A percentile compares a stretch with the other conserved stretches of the same genome.
Conservation (phyloP, 2,113 vertebrate genomes). For the Bujurquina vittata region DNA sequence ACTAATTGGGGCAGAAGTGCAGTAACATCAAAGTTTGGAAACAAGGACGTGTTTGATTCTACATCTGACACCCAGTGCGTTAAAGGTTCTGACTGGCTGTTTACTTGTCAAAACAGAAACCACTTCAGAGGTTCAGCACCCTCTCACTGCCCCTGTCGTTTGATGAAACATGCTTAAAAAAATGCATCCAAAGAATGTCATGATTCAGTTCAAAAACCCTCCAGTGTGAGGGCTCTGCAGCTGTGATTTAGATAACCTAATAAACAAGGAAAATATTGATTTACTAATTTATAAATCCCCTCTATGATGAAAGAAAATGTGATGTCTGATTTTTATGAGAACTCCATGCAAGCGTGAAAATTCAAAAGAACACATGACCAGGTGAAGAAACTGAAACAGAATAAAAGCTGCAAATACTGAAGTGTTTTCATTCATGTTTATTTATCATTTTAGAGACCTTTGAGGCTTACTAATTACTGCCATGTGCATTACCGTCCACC, state of each 20-base stretch:
- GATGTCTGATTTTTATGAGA: not conserved
- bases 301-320: constrained; percentile 7
- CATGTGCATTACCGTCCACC: not conserved
- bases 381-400: too few species aligned
- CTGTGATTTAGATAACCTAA: constrained; percentile 8
- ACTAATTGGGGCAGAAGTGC: constrained; percentile 61
- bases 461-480: not conserved
- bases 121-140: constrained; percentile 18
- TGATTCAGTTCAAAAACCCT: constrained; percentile 3
- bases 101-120: constrained; percentile 9
- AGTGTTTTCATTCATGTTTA: not conserved
- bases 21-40: constrained; percentile 60
- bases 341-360: not conserved
- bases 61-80: constrained; percentile 8
- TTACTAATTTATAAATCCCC: constrained; percentile 11
- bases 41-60: constrained; percentile 45
- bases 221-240: not conserved
- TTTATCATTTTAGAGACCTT: not conserved
- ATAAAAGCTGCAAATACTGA: too few species aligned
- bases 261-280: not conserved
- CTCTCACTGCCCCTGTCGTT: not conserved
- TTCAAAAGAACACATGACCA: not conserved
- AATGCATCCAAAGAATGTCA: constrained; percentile 24
- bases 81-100: constrained; percentile 18
- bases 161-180: constrained; percentile 11